Percentiles rank a stretch among this genome's conserved stretches.
These are phyloP conservation scores for Tamandua tetradactyla DNA, from an alignment of 2,797 vertebrate species.

Conservation along the genomic window DNA sequence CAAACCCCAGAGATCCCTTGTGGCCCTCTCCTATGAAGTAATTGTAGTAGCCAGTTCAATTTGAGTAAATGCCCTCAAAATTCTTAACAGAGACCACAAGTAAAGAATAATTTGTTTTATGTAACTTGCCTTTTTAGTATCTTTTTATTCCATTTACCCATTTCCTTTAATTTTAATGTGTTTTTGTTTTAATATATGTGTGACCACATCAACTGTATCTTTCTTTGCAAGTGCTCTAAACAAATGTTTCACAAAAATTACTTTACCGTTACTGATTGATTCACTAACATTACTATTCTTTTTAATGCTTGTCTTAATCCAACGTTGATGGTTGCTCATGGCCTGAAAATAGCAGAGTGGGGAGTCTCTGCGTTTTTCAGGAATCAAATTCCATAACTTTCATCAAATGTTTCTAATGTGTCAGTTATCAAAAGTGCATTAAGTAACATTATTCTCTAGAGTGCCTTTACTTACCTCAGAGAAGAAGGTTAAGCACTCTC, in stretches of 20 bases:
- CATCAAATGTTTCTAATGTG: not conserved
- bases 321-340: not conserved
- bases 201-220: not conserved
- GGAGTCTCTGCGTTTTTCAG: not conserved
- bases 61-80: slow-evolving; percentile 34
- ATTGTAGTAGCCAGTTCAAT: not conserved
- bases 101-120: slow-evolving; percentile 2
- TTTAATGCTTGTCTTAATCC: not conserved
- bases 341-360: too few species aligned
- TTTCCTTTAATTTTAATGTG: not conserved
- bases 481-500: not conserved
- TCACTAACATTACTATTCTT: not conserved
- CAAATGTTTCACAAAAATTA: not conserved
- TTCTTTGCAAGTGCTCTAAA: not conserved
- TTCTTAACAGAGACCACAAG: slow-evolving; percentile 6
- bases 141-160: not conserved
- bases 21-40: not conserved
- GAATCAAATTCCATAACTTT: not conserved
- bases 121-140: not conserved
- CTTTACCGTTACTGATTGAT: not conserved
- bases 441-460: not conserved
- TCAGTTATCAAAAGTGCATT: not conserved
- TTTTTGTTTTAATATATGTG: slow-evolving; percentile 18
- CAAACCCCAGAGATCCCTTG: not conserved
- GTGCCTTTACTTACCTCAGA: not conserved